phyloP scores from a whole-genome alignment of 30 jellyfish, hydroid and myxozoan species.

The Hydra vulgaris region DNA sequence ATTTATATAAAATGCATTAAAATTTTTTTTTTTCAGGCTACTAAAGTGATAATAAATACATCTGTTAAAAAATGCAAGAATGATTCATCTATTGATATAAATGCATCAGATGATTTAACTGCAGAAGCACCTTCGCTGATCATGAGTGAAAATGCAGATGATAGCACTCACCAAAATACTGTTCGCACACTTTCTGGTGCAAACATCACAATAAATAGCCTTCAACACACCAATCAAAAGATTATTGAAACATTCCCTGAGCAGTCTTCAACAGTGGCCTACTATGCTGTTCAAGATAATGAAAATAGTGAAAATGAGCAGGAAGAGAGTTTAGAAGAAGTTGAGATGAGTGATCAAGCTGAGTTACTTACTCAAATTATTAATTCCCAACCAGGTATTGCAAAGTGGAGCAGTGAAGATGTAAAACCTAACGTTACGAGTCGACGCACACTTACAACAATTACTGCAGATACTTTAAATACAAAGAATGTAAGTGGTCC shows the following conservation, averaged over 20 bases:
- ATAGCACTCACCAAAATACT: not conserved
- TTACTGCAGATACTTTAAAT: slow-evolving; percentile 36
- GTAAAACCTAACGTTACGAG: not conserved
- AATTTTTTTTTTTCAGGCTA: not conserved
- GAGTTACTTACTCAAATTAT: slow-evolving; percentile 26
- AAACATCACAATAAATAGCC: not conserved
- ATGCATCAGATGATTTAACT: not conserved
- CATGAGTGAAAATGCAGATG: not conserved
- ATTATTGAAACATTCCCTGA: slow-evolving; percentile 29
- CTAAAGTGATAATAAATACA: slow-evolving; percentile 1
- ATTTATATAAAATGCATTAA: too few relatives aligned
- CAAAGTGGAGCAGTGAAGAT: slow-evolving; percentile 18
- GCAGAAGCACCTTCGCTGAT: not conserved
- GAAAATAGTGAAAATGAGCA: slow-evolving; percentile 29
- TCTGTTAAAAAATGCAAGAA: not conserved
- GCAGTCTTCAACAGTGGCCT: slow-evolving; percentile 42
- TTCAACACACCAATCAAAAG: not conserved
- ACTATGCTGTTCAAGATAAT: slow-evolving; percentile 37
- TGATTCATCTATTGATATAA: not conserved
- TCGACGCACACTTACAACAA: slow-evolving; percentile 31
- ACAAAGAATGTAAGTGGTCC: slow-evolving; percentile 33
- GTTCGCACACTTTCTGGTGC: not conserved
- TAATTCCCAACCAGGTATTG: slow-evolving; percentile 27
- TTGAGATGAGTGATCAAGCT: slow-evolving; percentile 19
- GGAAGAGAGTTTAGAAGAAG: not conserved